Conservation (phyloP, 2,113 vertebrate genomes). For the Neomonachus schauinslandi region DNA sequence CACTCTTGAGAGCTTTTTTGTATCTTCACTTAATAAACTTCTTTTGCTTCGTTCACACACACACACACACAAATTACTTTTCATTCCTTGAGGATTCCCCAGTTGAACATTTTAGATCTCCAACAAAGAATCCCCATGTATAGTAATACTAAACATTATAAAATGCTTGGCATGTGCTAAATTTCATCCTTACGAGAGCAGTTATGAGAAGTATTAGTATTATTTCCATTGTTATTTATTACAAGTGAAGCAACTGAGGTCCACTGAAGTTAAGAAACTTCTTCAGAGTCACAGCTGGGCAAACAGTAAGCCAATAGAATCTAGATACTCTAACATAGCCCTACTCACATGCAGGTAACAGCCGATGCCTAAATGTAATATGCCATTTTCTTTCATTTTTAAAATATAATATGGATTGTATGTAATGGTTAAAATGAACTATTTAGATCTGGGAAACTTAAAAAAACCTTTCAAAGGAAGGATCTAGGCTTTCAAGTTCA, state of each 20-base stretch:
- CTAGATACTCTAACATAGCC: not conserved
- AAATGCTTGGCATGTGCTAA: constrained; percentile 30
- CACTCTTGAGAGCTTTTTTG: too few relatives aligned
- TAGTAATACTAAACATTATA: constrained; percentile 10
- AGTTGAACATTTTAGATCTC: constrained; percentile 40
- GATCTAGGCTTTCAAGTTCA: not conserved
- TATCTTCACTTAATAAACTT: too few relatives aligned
- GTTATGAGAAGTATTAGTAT: not conserved
- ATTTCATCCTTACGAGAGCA: not conserved
- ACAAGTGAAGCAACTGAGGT: constrained; percentile 1
- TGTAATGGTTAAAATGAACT: constrained; percentile 32
- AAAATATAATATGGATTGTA: not conserved
- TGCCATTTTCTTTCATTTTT: not conserved
- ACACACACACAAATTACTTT: not conserved
- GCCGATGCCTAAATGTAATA: not conserved
- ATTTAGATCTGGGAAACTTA: constrained; percentile 31
- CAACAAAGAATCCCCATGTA: not conserved
- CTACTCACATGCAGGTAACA: not conserved
- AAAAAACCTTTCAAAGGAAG: constrained; percentile 15
- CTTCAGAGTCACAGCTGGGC: not conserved
- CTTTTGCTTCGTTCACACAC: too few relatives aligned
- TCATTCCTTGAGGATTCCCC: not conserved
- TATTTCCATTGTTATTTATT: constrained; percentile 15
- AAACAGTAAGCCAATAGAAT: not conserved
- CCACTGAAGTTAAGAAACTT: constrained; percentile 12